Conservation (phyloP, 2,888 invertebrate genomes). For the Gasteruption jaculator region DNA sequence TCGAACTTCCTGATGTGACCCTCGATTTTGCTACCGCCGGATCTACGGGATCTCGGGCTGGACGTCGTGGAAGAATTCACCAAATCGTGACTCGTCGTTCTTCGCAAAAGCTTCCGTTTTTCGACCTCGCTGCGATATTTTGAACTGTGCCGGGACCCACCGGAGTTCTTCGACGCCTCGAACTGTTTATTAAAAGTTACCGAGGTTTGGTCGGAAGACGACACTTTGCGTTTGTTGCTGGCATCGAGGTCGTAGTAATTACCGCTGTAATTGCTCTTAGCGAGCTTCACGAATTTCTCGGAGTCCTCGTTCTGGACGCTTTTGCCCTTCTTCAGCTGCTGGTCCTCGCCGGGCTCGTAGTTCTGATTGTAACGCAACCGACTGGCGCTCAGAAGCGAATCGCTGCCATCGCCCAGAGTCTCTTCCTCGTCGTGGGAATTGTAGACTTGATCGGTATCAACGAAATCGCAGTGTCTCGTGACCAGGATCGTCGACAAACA, state of each 20-base stretch:
- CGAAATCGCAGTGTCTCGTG: conserved; percentile 41
- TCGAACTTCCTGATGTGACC: conserved; percentile 46
- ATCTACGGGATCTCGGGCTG: conserved; percentile 32
- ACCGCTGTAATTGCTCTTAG: neutral
- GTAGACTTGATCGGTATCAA: conserved; percentile 54
- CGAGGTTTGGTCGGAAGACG: no score
- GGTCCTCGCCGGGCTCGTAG: conserved; percentile 20
- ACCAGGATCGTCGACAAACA: conserved; percentile 40
- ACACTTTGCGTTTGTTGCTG: neutral
- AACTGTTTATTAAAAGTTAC: no score
- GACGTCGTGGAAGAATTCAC: conserved; percentile 36
- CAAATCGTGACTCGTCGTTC: conserved; percentile 44
- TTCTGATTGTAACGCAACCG: conserved; percentile 41
- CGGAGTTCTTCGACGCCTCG: conserved; percentile 19
- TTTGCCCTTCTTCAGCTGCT: conserved; percentile 12
- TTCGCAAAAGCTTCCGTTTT: conserved; percentile 37
- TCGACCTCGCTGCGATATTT: conserved; percentile 38
- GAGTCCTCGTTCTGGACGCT: conserved; percentile 20
- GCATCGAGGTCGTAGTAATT: neutral
- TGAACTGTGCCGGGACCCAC: conserved; percentile 24
- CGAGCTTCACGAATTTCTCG: conserved; percentile 21
- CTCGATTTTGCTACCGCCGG: conserved; percentile 34
- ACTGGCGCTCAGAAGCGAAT: conserved; percentile 66
- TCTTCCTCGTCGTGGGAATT: conserved; percentile 59
- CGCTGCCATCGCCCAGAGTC: conserved; percentile 57